Evolutionary conservation across 2,888 invertebrate genomes (phyloP).

Genomic region (Chironomus riparius): DNA sequence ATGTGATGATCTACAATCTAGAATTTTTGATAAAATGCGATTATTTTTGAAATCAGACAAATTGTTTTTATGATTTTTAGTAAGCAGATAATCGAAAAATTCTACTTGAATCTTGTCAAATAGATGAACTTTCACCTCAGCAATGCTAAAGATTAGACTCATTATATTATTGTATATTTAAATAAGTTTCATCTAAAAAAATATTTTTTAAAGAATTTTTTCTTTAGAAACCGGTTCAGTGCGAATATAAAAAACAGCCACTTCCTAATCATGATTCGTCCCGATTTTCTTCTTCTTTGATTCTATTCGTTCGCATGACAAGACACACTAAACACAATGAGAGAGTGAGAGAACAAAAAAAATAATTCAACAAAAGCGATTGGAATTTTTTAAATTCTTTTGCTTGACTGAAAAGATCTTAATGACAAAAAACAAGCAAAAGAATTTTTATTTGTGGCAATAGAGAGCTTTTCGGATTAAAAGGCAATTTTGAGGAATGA

Average conservation of each 20-base stretch:
- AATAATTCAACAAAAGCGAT: not conserved
- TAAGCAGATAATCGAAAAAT: not conserved
- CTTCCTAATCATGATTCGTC: conserved; percentile 23
- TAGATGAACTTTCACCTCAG: conserved; percentile 23
- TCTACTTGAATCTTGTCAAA: not conserved
- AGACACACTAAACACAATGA: not conserved
- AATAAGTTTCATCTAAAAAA: conserved; percentile 8
- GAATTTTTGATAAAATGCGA: too few species aligned
- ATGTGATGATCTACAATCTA: too few species aligned
- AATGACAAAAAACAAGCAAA: not conserved
- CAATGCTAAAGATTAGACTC: conserved; percentile 17
- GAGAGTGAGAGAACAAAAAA: not conserved
- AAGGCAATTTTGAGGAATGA: not conserved
- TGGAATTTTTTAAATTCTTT: conserved; percentile 24
- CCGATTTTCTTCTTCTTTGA: not conserved
- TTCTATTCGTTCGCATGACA: not conserved
- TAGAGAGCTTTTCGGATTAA: not conserved
- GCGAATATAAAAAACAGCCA: conserved; percentile 1
- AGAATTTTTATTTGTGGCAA: not conserved
- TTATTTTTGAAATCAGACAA: too few species aligned
- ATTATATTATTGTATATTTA: not conserved
- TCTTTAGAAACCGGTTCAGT: conserved; percentile 11
- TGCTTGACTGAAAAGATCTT: not conserved
- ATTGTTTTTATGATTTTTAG: too few species aligned
- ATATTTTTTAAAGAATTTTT: not conserved